phyloP scores from a whole-genome alignment of 2,888 invertebrate species.

The Callyntrura sp. region DNA sequence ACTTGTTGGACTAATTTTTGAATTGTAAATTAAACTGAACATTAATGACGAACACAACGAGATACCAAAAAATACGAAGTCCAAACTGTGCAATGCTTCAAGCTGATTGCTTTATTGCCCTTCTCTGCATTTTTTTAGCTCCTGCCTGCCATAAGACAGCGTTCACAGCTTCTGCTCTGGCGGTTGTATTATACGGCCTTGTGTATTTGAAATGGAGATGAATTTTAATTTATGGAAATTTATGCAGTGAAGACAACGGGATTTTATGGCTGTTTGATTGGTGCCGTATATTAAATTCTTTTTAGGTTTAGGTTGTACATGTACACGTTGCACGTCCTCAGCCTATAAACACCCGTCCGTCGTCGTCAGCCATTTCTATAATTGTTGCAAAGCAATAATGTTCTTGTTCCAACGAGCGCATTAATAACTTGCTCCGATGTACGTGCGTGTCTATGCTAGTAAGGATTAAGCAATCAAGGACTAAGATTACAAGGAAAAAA shows the following conservation, averaged over 20 bases:
- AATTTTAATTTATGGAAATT: conserved; percentile 63
- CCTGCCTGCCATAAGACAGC: not conserved
- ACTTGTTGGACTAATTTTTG: conserved; percentile 25
- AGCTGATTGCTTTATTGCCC: not conserved
- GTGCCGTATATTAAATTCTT: conserved; percentile 11
- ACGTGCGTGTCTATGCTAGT: too few species aligned
- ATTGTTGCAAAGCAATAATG: not conserved
- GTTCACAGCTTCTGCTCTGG: conserved; percentile 15
- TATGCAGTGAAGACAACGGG: conserved; percentile 61
- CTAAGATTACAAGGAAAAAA: conserved; percentile 16
- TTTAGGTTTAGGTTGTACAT: not conserved
- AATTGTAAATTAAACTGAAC: conserved; percentile 46
- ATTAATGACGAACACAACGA: not conserved
- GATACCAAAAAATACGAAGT: not conserved
- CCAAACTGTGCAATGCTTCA: conserved; percentile 5
- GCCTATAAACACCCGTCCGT: not conserved
- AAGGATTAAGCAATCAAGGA: not conserved
- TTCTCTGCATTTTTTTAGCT: not conserved
- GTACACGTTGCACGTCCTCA: too few species aligned
- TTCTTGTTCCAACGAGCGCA: not conserved
- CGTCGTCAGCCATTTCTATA: not conserved
- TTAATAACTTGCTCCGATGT: too few species aligned
- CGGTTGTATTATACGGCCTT: not conserved
- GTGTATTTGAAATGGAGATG: conserved; percentile 16
- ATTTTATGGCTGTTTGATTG: conserved; percentile 56